Conservation (phyloP, 2,797 vertebrate species). For the Gorsachius magnificus region DNA sequence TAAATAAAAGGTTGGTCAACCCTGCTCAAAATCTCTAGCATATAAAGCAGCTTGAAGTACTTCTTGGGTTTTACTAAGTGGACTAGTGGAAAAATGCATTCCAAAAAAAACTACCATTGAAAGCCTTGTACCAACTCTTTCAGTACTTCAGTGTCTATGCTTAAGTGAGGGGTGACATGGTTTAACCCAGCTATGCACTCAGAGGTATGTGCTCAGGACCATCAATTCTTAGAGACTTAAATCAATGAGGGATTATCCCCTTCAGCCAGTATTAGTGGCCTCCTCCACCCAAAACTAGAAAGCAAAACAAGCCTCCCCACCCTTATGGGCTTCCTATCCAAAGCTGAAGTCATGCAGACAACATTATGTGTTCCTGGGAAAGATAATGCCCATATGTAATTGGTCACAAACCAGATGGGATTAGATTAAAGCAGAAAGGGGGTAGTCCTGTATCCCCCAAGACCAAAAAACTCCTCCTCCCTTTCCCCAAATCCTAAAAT, state of each 20-base stretch:
- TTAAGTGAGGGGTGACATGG: not conserved
- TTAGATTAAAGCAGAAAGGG: not conserved
- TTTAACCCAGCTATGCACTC: not conserved
- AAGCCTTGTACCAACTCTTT: not conserved
- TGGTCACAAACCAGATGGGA: not conserved
- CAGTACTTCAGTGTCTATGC: not conserved
- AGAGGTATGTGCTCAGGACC: not conserved
- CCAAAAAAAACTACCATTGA: not conserved
- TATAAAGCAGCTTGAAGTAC: not conserved
- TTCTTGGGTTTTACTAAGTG: not conserved
- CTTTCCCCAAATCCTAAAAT: not conserved
- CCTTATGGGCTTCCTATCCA: not conserved
- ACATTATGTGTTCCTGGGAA: not conserved
- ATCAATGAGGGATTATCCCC: not conserved
- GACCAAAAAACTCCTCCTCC: not conserved
- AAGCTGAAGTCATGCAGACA: conserved; percentile 22
- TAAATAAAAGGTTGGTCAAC: not conserved
- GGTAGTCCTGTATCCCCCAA: not conserved
- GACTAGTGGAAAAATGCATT: not conserved
- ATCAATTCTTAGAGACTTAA: not conserved
- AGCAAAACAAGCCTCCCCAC: conserved; percentile 14
- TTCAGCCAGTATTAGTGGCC: not conserved
- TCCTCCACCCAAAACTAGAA: conserved; percentile 12
- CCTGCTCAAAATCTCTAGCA: not conserved
- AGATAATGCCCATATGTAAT: not conserved